Percentiles rank a stretch among this genome's conserved stretches.
phyloP scores from a whole-genome alignment of 2,797 vertebrate species.

The Amniataba percoides region DNA sequence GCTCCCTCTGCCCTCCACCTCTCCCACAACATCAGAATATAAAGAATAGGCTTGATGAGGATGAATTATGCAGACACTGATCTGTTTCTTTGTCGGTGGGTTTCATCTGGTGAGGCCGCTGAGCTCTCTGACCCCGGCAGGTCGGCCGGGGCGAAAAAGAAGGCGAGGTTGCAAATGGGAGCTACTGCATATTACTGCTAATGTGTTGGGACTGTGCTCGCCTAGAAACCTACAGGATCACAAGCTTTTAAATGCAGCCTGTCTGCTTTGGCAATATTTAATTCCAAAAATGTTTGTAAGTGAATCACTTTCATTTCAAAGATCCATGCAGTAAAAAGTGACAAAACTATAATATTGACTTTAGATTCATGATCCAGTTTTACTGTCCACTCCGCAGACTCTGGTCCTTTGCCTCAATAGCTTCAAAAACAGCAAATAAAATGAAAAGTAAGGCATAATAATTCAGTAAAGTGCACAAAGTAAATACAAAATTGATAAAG shows the following conservation, averaged over 20 bases:
- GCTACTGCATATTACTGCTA: neutral
- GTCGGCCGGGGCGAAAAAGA: neutral
- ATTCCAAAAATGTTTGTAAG: neutral
- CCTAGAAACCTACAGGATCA: neutral
- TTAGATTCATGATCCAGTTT: neutral
- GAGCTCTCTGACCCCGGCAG: neutral
- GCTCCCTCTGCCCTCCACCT: neutral
- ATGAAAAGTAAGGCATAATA: neutral
- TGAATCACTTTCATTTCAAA: neutral
- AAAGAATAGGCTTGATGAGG: slow-evolving; percentile 47
- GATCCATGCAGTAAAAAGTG: neutral
- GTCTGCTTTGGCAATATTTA: neutral
- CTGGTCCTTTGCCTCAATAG: neutral
- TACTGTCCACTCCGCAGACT: neutral
- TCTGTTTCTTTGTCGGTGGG: slow-evolving; percentile 28
- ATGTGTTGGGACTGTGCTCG: neutral
- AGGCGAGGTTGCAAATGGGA: neutral
- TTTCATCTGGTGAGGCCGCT: slow-evolving; percentile 19
- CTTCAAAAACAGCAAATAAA: neutral
- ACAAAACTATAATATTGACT: neutral
- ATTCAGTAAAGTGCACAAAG: neutral
- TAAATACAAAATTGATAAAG: neutral
- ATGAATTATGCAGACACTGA: slow-evolving; percentile 66
- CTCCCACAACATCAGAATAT: slow-evolving; percentile 35
- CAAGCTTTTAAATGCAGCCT: neutral